Percentiles rank a stretch among this genome's conserved stretches.
Evolutionary conservation across 2,113 vertebrate species (phyloP).

Genomic region (Xenotilapia flavipinnis): DNA sequence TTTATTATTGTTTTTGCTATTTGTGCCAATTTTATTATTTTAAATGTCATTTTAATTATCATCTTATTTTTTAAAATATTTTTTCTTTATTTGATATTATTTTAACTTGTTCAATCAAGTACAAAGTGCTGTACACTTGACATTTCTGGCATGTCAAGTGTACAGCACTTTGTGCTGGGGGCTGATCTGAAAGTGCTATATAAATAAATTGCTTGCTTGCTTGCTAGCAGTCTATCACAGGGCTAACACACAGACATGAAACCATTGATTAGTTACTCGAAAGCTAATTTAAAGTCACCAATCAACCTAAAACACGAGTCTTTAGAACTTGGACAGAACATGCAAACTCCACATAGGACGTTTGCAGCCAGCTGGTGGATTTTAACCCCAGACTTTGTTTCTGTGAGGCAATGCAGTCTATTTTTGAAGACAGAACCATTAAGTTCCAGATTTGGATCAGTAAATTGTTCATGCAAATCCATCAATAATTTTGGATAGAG

Average conservation of each 20-base stretch:
- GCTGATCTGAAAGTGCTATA: neutral
- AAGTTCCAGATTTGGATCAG: neutral
- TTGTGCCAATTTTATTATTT: neutral
- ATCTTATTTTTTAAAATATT: rapidly evolving
- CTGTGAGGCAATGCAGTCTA: neutral
- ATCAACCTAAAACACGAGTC: neutral
- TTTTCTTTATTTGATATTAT: neutral
- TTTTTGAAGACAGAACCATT: neutral
- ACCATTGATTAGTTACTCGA: neutral
- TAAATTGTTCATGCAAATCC: neutral
- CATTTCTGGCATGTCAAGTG: neutral
- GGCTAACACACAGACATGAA: neutral
- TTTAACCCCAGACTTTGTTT: neutral
- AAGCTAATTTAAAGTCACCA: neutral
- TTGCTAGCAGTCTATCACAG: neutral
- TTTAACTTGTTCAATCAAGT: neutral
- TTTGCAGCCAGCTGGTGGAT: neutral
- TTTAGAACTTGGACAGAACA: neutral
- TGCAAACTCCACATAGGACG: neutral
- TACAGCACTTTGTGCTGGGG: neutral
- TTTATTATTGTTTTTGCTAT: neutral
- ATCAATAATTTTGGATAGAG: neutral
- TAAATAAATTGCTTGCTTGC: neutral
- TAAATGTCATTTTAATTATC: neutral
- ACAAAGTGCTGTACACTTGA: no score